These are phyloP conservation scores for Beaufortia kweichowensis DNA, from an alignment of 2,113 vertebrate species.

Conservation along the genomic window DNA sequence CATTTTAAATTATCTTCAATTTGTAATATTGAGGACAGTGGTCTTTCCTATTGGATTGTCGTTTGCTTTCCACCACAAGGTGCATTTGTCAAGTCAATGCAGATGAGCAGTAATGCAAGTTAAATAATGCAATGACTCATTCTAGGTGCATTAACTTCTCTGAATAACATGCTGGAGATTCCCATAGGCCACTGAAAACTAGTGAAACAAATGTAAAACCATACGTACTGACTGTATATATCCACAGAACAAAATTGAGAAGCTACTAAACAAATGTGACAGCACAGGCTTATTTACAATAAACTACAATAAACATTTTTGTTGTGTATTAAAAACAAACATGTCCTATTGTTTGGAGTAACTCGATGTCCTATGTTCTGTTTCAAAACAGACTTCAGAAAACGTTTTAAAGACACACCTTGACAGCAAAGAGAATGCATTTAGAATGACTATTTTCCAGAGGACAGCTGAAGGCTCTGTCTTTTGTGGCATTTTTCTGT, in stretches of 20 bases:
- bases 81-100: conserved; percentile 29
- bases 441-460: conserved; percentile 30
- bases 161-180: conserved; percentile 34
- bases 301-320: too few relatives aligned
- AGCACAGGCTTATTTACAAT: too few relatives aligned
- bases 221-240: conserved; percentile 7
- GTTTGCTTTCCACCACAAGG: conserved; percentile 23
- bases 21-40: background rate
- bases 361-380: background rate
- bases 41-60: background rate
- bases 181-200: conserved; percentile 33
- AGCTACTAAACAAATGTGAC: conserved; percentile 15
- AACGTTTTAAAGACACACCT: background rate
- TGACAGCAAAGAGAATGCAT: background rate
- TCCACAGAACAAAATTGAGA: conserved; percentile 8
- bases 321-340: too few relatives aligned
- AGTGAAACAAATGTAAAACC: conserved; percentile 29
- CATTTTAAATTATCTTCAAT: background rate
- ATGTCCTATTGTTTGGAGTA: background rate
- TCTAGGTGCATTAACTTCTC: conserved; percentile 35
- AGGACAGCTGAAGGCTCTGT: conserved; percentile 10
- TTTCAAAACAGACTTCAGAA: background rate
- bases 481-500: conserved; percentile 25
- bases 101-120: conserved; percentile 12
- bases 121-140: conserved; percentile 31